Percentiles rank a stretch among this genome's conserved stretches.
phyloP scores from a whole-genome alignment of 2,888 invertebrate species.

The Hemistola chrysoprasaria region DNA sequence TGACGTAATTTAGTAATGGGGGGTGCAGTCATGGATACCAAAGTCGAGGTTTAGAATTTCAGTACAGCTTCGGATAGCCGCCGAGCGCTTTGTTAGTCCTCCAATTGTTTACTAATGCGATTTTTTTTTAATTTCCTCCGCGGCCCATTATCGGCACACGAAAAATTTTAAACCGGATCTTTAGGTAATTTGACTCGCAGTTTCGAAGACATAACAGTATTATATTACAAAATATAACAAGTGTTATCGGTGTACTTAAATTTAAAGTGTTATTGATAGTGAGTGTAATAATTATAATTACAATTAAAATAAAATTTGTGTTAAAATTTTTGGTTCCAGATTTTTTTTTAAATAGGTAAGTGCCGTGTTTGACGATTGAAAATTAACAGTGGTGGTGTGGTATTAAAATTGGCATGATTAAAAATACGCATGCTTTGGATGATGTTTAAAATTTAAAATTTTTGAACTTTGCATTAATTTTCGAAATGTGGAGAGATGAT shows the following conservation, averaged over 20 bases:
- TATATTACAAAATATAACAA: constrained; percentile 43
- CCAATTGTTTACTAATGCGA: constrained; percentile 72
- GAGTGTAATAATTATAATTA: too few species aligned
- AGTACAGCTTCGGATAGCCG: constrained; percentile 81
- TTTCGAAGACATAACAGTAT: constrained; percentile 40
- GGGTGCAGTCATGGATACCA: constrained; percentile 81
- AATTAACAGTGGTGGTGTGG: constrained; percentile 76
- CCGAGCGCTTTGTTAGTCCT: constrained; percentile 78
- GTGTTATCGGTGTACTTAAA: constrained; percentile 39
- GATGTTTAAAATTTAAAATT: constrained; percentile 24
- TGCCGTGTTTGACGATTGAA: constrained; percentile 61
- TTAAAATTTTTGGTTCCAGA: constrained; percentile 36
- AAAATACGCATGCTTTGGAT: constrained; percentile 64
- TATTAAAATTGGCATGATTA: constrained; percentile 64
- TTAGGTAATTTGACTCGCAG: constrained; percentile 37
- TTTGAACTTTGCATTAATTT: constrained; percentile 16
- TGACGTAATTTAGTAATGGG: constrained; percentile 78
- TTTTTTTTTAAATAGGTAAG: constrained; percentile 64
- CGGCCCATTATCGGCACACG: constrained; percentile 42
- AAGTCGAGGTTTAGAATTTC: constrained; percentile 81
- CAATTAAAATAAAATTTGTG: constrained; percentile 31
- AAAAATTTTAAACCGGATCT: constrained; percentile 44
- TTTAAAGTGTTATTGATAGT: constrained; percentile 29
- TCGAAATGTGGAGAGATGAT: constrained; percentile 22
- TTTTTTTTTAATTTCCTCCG: constrained; percentile 62